A percentile compares a stretch with the other conserved stretches of the same genome.
These are phyloP conservation scores for Nomada ferruginata DNA, from an alignment of 2,888 invertebrate genomes.

Conservation along the genomic window DNA sequence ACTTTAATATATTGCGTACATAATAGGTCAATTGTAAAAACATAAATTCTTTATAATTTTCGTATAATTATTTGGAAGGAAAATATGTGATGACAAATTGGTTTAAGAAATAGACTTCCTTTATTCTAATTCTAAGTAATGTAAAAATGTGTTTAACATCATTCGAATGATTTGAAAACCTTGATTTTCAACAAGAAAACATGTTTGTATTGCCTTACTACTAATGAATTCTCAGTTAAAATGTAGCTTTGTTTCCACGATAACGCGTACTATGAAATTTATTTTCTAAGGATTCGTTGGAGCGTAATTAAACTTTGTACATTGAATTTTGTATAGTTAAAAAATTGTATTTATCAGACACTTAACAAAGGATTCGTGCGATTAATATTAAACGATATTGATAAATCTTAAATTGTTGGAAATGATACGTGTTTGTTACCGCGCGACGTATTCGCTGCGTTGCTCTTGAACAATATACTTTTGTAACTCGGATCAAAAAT, in stretches of 20 bases:
- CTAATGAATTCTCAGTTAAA: constrained; percentile 31
- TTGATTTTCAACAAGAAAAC: constrained; percentile 48
- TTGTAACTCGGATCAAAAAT: constrained; percentile 22
- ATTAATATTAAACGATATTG: constrained; percentile 18
- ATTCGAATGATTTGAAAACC: constrained; percentile 21
- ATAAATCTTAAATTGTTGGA: constrained; percentile 17
- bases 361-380: constrained; percentile 12
- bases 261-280: constrained; percentile 22
- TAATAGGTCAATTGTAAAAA: not conserved
- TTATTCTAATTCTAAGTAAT: constrained; percentile 45
- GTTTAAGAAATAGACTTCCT: constrained; percentile 30
- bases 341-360: constrained; percentile 32
- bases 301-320: constrained; percentile 50
- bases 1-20: not conserved
- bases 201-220: constrained; percentile 27
- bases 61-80: constrained; percentile 5
- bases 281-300: constrained; percentile 40
- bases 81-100: not conserved
- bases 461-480: constrained; percentile 4
- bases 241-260: constrained; percentile 38
- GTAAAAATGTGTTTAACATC: constrained; percentile 51
- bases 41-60: not conserved
- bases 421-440: constrained; percentile 9
- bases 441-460: not conserved
- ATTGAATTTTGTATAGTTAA: constrained; percentile 31